Evolutionary conservation across 2,113 vertebrate genomes (phyloP).

Genomic region (Colossoma macropomum): DNA sequence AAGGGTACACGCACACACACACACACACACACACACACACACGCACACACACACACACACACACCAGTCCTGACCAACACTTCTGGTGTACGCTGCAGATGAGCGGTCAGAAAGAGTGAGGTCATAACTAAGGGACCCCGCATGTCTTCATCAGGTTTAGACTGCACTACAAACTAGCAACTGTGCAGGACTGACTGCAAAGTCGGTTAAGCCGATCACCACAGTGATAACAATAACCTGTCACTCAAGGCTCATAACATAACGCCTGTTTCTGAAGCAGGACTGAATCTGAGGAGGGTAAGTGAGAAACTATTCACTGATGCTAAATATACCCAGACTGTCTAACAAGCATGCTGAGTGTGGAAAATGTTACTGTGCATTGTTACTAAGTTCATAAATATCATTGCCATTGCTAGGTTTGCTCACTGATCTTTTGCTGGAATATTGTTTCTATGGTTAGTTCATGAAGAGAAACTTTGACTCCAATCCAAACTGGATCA

Average conservation of each 20-base stretch:
- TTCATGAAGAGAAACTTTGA: too few species aligned
- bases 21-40: conserved; percentile 29
- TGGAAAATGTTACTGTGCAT: background rate
- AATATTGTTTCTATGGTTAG: too few species aligned
- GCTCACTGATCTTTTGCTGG: too few species aligned
- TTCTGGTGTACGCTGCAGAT: conserved; percentile 21
- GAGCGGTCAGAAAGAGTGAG: conserved; percentile 25
- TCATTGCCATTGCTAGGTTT: too few species aligned
- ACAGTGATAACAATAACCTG: background rate
- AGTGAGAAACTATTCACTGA: conserved; percentile 39
- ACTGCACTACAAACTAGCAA: background rate
- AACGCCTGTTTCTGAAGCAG: conserved; percentile 7
- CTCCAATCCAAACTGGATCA: too few species aligned
- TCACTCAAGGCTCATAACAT: background rate
- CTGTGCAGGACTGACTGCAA: background rate
- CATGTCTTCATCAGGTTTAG: conserved; percentile 11
- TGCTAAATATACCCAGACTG: conserved; percentile 22
- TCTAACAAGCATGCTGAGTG: background rate
- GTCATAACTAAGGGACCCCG: conserved; percentile 11
- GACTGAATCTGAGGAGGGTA: conserved; percentile 29
- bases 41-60: conserved; percentile 24
- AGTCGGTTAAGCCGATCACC: background rate
- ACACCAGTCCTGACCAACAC: background rate
- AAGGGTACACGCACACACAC: conserved; percentile 39
- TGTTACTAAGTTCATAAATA: background rate